Percentiles rank a stretch among this genome's conserved stretches.
Conservation (phyloP, 2,797 vertebrate species). For the Coregonus suidteri region DNA sequence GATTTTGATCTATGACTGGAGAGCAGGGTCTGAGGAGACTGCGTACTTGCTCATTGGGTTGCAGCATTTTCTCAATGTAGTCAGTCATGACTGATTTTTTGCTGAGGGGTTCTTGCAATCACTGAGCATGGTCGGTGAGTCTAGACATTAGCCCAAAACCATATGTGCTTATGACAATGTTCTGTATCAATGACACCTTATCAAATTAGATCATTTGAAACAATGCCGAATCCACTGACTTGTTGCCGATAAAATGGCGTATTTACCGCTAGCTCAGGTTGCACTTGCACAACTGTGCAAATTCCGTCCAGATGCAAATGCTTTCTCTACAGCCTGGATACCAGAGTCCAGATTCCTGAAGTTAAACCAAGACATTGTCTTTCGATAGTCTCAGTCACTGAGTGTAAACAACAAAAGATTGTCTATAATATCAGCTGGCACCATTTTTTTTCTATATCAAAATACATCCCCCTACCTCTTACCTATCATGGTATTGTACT, state of each 20-base stretch:
- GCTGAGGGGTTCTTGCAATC: too few species aligned
- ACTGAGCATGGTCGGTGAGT: neutral
- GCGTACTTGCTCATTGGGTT: neutral
- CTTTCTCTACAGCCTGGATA: neutral
- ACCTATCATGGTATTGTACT: neutral
- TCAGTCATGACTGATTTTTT: neutral
- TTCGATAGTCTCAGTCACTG: neutral
- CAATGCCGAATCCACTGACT: neutral
- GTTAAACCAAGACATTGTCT: neutral
- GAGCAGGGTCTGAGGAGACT: neutral
- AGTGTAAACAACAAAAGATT: neutral
- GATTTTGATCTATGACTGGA: neutral
- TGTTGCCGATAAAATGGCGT: neutral
- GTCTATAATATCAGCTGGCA: neutral
- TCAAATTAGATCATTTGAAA: conserved; percentile 3
- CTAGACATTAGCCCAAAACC: conserved; percentile 5
- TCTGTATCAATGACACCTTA: conserved; percentile 1
- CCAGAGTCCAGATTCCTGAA: neutral
- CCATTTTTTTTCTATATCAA: neutral
- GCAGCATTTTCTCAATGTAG: neutral
- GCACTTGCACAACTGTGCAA: neutral
- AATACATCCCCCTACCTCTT: neutral
- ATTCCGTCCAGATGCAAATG: neutral
- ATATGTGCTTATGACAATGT: conserved; percentile 8
- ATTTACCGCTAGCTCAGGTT: neutral